These are phyloP conservation scores for Temnothorax nylanderi DNA, from an alignment of 1,140 invertebrate species.

Conservation along the genomic window DNA sequence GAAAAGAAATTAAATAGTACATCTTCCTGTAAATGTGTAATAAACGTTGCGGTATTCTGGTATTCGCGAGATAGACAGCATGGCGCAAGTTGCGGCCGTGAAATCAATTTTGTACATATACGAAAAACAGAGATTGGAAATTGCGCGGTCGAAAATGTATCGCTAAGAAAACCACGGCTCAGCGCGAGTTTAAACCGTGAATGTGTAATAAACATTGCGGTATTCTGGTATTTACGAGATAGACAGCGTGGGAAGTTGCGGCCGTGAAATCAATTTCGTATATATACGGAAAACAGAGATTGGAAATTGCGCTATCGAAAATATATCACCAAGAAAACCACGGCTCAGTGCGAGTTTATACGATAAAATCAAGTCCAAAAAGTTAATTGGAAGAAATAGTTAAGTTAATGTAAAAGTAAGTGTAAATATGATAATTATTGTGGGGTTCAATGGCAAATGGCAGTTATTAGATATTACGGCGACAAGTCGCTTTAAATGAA, in stretches of 20 bases:
- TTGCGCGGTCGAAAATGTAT: neutral
- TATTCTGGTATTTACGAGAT: constrained; percentile 2
- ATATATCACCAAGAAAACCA: neutral
- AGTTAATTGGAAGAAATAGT: neutral
- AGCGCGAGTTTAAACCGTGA: neutral
- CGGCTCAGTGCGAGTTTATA: neutral
- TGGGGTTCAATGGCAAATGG: neutral
- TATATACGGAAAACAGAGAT: neutral
- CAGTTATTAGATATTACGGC: neutral
- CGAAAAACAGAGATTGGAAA: neutral
- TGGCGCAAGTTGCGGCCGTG: neutral
- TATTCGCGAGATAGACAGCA: neutral
- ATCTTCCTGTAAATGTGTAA: neutral
- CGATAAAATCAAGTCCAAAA: neutral
- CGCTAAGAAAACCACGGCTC: neutral
- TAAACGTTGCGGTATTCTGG: constrained; percentile 5
- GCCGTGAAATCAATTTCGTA: constrained; percentile 22
- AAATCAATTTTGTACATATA: constrained; percentile 24
- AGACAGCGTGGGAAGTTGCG: neutral
- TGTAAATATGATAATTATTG: neutral
- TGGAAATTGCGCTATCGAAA: neutral
- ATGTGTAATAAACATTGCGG: neutral
- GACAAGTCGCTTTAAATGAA: neutral
- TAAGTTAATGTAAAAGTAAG: neutral
- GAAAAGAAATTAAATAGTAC: constrained; percentile 68